Percentiles rank a stretch among this genome's conserved stretches.
phyloP scores from a whole-genome alignment of 2,113 vertebrate genomes.

The Illadopsis cleaveri region DNA sequence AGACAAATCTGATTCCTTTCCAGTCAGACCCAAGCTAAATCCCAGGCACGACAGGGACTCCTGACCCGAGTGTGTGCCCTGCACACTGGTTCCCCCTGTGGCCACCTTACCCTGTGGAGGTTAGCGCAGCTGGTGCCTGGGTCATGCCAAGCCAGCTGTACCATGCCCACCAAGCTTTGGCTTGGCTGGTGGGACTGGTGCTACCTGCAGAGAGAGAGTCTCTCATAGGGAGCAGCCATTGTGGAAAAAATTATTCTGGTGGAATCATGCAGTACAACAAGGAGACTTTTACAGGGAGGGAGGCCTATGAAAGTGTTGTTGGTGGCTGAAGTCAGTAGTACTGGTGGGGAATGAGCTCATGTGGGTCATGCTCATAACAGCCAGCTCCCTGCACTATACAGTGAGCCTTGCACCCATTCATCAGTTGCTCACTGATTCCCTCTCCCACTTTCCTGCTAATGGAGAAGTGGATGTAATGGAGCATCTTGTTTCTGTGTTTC shows the following conservation, averaged over 20 bases:
- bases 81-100: accelerated
- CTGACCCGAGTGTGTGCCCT: not conserved
- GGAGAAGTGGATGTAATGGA: not conserved
- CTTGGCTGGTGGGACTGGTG: not conserved
- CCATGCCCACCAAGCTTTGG: not conserved
- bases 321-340: not conserved
- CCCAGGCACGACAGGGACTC: not conserved
- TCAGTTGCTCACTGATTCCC: accelerated
- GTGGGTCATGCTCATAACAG: not conserved
- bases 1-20: not conserved
- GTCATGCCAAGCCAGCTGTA: not conserved
- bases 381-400: not conserved
- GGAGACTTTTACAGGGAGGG: not conserved
- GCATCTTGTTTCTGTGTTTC: not conserved
- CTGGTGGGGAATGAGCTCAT: not conserved
- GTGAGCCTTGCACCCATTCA: not conserved
- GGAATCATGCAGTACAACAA: not conserved
- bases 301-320: not conserved
- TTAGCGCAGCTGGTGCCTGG: not conserved
- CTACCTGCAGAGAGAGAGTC: not conserved
- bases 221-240: not conserved
- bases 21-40: not conserved
- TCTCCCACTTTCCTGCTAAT: not conserved
- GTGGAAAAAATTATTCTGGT: not conserved
- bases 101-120: not conserved